These are phyloP conservation scores for Tragelaphus buxtoni DNA, from an alignment of 2,113 vertebrate genomes.

Conservation along the genomic window DNA sequence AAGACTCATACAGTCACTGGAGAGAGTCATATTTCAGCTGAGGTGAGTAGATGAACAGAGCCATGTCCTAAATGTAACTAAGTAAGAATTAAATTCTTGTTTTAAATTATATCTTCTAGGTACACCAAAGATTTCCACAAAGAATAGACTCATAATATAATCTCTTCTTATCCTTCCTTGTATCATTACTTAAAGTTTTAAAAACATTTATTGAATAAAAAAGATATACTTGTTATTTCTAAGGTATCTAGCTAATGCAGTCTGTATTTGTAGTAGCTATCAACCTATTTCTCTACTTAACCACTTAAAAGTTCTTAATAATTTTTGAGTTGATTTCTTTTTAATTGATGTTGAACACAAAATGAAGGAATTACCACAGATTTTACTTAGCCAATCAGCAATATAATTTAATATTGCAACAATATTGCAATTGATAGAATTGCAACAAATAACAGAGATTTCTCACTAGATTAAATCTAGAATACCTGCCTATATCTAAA, in stretches of 20 bases:
- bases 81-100: slow-evolving; percentile 8
- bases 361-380: neutral
- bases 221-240: neutral
- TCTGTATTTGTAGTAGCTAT: neutral
- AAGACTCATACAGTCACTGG: neutral
- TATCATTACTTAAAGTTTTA: slow-evolving; percentile 3
- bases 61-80: neutral
- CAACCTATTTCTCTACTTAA: neutral
- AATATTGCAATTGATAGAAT: neutral
- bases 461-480: neutral
- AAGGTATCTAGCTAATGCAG: neutral
- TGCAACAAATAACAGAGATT: neutral
- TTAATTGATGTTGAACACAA: neutral
- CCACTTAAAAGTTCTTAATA: neutral
- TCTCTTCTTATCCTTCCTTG: neutral
- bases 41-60: neutral
- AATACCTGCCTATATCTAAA: neutral
- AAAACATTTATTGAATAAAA: slow-evolving; percentile 4
- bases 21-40: neutral
- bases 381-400: neutral
- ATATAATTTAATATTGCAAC: neutral
- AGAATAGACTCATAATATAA: neutral
- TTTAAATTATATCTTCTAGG: neutral
- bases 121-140: neutral
- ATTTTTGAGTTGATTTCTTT: neutral